Base-by-base conservation (phyloP, 2,797 vertebrate genomes). In the Potorous gilbertii region DNA sequence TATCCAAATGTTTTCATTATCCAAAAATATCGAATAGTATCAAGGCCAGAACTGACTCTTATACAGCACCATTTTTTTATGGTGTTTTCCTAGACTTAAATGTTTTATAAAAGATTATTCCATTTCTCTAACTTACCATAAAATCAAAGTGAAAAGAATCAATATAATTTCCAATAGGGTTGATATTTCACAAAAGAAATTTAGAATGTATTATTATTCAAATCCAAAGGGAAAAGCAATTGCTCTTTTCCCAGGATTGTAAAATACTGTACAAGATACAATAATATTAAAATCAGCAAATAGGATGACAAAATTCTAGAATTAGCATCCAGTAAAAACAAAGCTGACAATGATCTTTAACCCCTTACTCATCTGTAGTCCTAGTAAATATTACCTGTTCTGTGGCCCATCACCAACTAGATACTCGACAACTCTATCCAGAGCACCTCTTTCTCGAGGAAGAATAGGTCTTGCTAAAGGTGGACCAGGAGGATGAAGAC, bases 351-450 rank as follows among this genome's bases (percentile, higher is more conserved):
- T 93, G 34, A 0, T 28, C 90, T 96, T 92, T 55, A 93, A 94
- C 18, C 3, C 87, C 93, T 91, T 10, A 56, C 54, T 52, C 59
- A 62, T 55, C 92, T 94, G 96, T 34, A 93, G 94, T 10, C 54
- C 59, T 87, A 97, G 56, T 91, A 96, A 93, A 91, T 62, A 95
- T 98, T 98, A 99, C 99, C 99, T 99, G 99, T 99, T 99, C 97
- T 99, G 99, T 98, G 99, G 99, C 90, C 99, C 99, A 98, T 99
- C 99, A 92, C 99, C 99, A 98, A 99, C 99, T 97, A 99, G 99
- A 98, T 99, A 99, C 97, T 99, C 99, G 98, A 99, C 98, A 98
- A 99, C 98, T 99, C 99, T 99, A 98, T 99, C 99, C 98, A 99
- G 96, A 50, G 99, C 98, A 81, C 99, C 99, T 98, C 99, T 99